A percentile compares a stretch with the other conserved stretches of the same genome.
These are phyloP conservation scores for Aproaerema taeniolella DNA, from an alignment of 2,888 invertebrate species.

Conservation along the genomic window DNA sequence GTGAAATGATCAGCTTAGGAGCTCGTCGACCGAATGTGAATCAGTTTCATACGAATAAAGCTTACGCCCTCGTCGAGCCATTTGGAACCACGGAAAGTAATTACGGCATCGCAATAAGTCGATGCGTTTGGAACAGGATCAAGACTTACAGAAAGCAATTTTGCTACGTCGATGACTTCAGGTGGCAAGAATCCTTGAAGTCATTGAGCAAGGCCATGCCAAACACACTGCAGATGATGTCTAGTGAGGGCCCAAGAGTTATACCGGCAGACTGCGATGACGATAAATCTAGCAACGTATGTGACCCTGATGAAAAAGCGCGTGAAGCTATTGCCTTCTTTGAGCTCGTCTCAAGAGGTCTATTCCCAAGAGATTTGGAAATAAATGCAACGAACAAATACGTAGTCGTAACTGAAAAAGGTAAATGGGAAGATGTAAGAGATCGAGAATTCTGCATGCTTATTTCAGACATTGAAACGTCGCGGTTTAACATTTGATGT, in stretches of 20 bases:
- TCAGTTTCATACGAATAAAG: constrained; percentile 19
- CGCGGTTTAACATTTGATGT: too few relatives aligned
- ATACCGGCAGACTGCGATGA: constrained; percentile 16
- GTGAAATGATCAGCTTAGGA: constrained; percentile 37
- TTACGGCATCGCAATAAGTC: constrained; percentile 37
- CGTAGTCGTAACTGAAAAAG: too few relatives aligned
- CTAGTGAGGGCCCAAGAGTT: constrained; percentile 34
- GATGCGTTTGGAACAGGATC: constrained; percentile 33
- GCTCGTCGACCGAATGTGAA: constrained; percentile 21
- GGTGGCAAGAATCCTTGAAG: constrained; percentile 38
- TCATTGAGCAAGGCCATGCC: constrained; percentile 25
- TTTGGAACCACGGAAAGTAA: constrained; percentile 26
- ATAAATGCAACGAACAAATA: too few relatives aligned
- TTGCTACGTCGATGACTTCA: constrained; percentile 36
- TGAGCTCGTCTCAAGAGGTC: constrained; percentile 14
- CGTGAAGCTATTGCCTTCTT: constrained; percentile 25
- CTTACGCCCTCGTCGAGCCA: constrained; percentile 22
- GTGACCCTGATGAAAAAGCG: constrained; percentile 21
- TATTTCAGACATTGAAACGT: too few relatives aligned
- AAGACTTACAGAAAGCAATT: constrained; percentile 29
- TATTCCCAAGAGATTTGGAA: constrained; percentile 29
- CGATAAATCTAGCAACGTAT: constrained; percentile 18
- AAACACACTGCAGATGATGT: constrained; percentile 25
- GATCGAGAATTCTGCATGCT: too few relatives aligned
- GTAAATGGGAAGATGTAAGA: too few relatives aligned